Percentiles rank a stretch among this genome's conserved stretches.
Conservation (phyloP, 2,797 vertebrate genomes). For the Onychomys leucogaster region DNA sequence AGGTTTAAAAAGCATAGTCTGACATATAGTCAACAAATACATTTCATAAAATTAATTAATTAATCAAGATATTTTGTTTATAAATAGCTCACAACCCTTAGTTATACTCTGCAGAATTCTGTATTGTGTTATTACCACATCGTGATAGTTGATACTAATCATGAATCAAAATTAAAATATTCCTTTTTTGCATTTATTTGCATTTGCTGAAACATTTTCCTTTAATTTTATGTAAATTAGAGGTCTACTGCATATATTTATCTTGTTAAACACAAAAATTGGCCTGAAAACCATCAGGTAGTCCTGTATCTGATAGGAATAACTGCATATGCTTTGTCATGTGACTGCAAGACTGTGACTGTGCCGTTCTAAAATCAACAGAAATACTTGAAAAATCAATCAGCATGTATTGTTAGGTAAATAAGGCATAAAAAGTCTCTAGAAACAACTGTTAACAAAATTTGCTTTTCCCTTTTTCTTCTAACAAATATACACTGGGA, state of each 20-base stretch:
- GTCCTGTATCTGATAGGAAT: constrained; percentile 70
- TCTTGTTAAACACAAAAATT: constrained; percentile 84
- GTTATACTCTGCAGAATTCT: constrained; percentile 84
- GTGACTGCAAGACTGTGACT: not conserved
- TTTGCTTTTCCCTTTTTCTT: not conserved
- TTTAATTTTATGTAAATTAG: constrained; percentile 90
- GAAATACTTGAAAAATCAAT: constrained; percentile 64
- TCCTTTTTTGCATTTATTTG: constrained; percentile 89
- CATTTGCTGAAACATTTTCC: constrained; percentile 86
- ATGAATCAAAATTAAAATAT: constrained; percentile 88
- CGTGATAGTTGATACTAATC: constrained; percentile 87
- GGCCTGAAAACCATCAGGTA: constrained; percentile 76
- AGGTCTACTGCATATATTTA: constrained; percentile 85
- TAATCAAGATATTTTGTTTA: constrained; percentile 79
- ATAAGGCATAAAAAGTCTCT: not conserved
- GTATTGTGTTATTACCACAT: constrained; percentile 86
- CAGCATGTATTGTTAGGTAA: constrained; percentile 10
- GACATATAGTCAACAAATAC: constrained; percentile 84
- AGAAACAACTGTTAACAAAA: constrained; percentile 14
- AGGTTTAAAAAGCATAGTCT: constrained; percentile 72
- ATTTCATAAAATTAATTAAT: constrained; percentile 83
- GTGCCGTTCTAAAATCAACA: constrained; percentile 50
- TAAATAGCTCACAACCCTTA: constrained; percentile 86
- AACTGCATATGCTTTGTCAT: constrained; percentile 66
- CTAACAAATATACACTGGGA: not conserved